Evolutionary conservation across 2,797 vertebrate genomes (phyloP).

Genomic region (Acestrorhynchus altus): DNA sequence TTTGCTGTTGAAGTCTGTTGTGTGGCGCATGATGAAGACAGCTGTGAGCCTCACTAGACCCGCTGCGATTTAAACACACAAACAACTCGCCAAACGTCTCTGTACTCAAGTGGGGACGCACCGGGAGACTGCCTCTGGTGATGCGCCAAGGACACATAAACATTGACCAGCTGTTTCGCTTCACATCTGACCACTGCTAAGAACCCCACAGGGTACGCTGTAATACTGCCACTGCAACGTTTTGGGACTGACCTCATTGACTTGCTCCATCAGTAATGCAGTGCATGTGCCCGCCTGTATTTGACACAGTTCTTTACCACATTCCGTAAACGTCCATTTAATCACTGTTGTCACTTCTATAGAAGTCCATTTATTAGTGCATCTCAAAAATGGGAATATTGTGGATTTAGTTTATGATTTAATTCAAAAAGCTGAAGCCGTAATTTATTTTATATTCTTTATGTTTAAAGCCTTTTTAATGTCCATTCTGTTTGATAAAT

Average conservation of each 20-base stretch:
- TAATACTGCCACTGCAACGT: constrained; percentile 23
- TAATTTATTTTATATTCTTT: too few species aligned
- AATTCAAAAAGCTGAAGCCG: too few species aligned
- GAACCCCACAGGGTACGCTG: constrained; percentile 35
- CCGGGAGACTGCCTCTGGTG: constrained; percentile 70
- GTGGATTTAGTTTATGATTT: too few species aligned
- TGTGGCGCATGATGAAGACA: constrained; percentile 71
- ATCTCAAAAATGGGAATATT: too few species aligned
- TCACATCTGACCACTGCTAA: constrained; percentile 58
- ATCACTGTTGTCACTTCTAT: background rate
- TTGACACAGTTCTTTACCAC: background rate
- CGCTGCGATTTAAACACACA: constrained; percentile 80
- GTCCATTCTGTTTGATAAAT: too few species aligned
- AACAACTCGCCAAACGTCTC: constrained; percentile 74
- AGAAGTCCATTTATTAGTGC: background rate
- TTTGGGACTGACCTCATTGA: constrained; percentile 21
- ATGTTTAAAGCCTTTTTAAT: too few species aligned
- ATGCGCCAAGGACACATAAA: constrained; percentile 74
- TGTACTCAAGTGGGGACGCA: constrained; percentile 70
- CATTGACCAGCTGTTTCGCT: constrained; percentile 79
- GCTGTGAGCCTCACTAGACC: constrained; percentile 73
- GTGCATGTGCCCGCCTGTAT: background rate
- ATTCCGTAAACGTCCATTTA: background rate
- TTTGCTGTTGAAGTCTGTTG: constrained; percentile 65
- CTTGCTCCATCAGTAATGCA: constrained; percentile 10